These are phyloP conservation scores for Drosophila mauritiana DNA, from an alignment of 1,140 invertebrate species.

Conservation along the genomic window DNA sequence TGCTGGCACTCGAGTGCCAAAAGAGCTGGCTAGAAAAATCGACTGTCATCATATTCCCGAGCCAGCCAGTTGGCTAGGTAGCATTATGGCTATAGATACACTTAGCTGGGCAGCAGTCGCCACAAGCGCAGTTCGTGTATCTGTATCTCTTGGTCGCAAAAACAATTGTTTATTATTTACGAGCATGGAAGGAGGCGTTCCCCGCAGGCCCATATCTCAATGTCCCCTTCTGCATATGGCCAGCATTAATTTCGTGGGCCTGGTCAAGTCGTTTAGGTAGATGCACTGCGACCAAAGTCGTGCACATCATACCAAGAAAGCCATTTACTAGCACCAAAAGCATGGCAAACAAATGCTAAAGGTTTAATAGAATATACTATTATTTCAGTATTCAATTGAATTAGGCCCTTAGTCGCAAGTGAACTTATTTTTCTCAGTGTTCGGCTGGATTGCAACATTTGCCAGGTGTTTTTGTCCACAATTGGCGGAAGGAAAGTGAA, in stretches of 20 bases:
- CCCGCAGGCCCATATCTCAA: constrained; percentile 37
- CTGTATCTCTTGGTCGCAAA: constrained; percentile 15
- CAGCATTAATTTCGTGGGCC: constrained; percentile 7
- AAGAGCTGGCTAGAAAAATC: constrained; percentile 16
- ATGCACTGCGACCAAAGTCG: constrained; percentile 4
- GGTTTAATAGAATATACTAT: not conserved
- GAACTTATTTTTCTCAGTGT: constrained; percentile 5
- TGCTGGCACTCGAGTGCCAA: not conserved
- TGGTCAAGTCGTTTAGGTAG: not conserved
- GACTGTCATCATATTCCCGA: constrained; percentile 10
- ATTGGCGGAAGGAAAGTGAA: constrained; percentile 21
- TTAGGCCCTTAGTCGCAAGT: too few species aligned
- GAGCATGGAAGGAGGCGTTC: constrained; percentile 28
- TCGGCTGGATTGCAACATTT: constrained; percentile 6
- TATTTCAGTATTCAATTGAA: too few species aligned
- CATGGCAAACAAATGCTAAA: too few species aligned
- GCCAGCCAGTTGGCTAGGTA: not conserved
- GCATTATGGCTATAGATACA: constrained; percentile 1
- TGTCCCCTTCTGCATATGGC: constrained; percentile 32
- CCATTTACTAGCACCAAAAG: too few species aligned
- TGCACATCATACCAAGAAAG: too few species aligned
- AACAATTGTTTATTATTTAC: constrained; percentile 44
- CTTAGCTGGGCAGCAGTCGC: constrained; percentile 5
- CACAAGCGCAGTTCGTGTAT: not conserved
- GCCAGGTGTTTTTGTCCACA: constrained; percentile 33